These are phyloP conservation scores for Megaptera novaeangliae DNA, from an alignment of 2,113 vertebrate species.

Conservation along the genomic window DNA sequence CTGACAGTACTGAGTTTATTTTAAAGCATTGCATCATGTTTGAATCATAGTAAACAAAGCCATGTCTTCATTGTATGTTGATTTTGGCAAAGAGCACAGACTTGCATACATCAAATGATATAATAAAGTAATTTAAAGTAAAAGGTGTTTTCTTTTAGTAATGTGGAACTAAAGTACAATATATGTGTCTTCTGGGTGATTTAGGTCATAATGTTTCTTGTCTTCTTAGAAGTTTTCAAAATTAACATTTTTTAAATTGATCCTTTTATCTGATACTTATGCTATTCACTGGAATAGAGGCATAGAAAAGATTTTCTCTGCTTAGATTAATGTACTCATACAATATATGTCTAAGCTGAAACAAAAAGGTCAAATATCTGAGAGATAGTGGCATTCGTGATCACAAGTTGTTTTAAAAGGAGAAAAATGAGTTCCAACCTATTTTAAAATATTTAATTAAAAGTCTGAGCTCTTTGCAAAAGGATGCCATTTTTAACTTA, in stretches of 20 bases:
- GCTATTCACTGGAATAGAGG: neutral
- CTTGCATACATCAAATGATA: constrained; percentile 11
- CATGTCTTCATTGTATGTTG: constrained; percentile 32
- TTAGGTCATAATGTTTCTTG: neutral
- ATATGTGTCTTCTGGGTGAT: neutral
- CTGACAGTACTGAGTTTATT: constrained; percentile 54
- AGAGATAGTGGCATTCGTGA: neutral
- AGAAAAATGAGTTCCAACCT: neutral
- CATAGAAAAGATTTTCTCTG: neutral
- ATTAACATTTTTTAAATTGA: neutral
- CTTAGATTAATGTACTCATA: neutral
- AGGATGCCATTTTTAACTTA: neutral
- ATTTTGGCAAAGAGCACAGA: constrained; percentile 36
- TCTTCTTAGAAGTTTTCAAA: constrained; percentile 1
- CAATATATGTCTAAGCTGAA: neutral
- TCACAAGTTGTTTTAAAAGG: neutral
- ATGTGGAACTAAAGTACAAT: neutral
- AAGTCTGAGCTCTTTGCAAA: constrained; percentile 20
- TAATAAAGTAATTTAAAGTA: constrained; percentile 23
- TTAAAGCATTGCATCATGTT: constrained; percentile 40
- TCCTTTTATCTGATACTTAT: neutral
- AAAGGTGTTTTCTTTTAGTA: constrained; percentile 13
- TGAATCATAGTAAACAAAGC: constrained; percentile 51
- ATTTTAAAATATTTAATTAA: neutral
- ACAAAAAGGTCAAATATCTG: neutral